Percentiles rank a stretch among this genome's conserved stretches.
These are phyloP conservation scores for Cassiopea xamachana DNA, from an alignment of 30 jellyfish, hydroid and myxozoan genomes.

Conservation along the genomic window DNA sequence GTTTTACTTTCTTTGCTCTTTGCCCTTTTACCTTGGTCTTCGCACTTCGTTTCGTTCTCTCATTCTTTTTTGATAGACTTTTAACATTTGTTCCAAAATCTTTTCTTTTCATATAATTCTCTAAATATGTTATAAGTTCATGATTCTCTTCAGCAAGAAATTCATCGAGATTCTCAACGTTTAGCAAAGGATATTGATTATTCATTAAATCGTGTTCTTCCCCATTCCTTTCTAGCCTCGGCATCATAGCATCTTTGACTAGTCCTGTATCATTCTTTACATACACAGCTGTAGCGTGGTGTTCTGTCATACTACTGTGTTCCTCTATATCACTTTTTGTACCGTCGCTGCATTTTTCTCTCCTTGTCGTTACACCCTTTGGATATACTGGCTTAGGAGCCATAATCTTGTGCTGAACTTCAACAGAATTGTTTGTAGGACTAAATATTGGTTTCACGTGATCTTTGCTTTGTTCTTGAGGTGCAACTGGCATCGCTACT, in stretches of 20 bases:
- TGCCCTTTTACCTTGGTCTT: neutral
- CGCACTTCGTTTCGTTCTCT: neutral
- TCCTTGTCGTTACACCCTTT: neutral
- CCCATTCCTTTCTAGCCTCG: slow-evolving; percentile 37
- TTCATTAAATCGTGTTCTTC: slow-evolving; percentile 44
- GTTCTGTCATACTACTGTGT: neutral
- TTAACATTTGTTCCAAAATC: neutral
- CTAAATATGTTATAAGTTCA: slow-evolving; percentile 31
- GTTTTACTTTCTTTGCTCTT: neutral
- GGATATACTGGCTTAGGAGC: slow-evolving; percentile 78
- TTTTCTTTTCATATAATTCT: slow-evolving; percentile 7
- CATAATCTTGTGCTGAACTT: slow-evolving; percentile 31
- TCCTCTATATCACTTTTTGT: neutral
- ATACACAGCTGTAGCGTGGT: neutral
- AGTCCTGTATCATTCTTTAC: slow-evolving; percentile 16
- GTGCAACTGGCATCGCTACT: neutral
- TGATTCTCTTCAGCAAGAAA: slow-evolving; percentile 50
- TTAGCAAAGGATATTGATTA: slow-evolving; percentile 12
- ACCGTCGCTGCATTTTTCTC: neutral
- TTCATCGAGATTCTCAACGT: slow-evolving; percentile 50
- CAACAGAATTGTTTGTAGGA: neutral
- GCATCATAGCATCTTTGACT: slow-evolving; percentile 71
- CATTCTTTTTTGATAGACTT: neutral
- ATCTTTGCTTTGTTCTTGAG: neutral
- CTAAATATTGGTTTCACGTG: neutral